phyloP scores from a whole-genome alignment of 2,797 vertebrate species.

The Menidia menidia region DNA sequence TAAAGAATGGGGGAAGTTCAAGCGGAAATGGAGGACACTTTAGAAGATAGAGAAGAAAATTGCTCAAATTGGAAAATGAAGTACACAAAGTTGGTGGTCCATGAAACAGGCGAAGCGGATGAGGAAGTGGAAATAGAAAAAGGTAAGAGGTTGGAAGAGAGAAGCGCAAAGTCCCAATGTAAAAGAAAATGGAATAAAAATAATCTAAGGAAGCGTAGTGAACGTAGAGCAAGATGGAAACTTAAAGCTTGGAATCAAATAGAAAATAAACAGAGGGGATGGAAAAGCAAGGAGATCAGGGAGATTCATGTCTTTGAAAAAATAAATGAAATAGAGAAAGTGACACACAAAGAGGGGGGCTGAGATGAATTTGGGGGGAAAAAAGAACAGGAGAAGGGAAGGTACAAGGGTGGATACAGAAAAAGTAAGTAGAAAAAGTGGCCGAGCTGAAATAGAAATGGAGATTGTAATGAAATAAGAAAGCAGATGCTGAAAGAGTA shows the following conservation, averaged over 20 bases:
- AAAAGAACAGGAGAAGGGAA: neutral
- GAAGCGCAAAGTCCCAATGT: too few relatives aligned
- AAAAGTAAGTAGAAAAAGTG: neutral
- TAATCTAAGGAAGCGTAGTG: neutral
- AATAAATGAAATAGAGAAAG: neutral
- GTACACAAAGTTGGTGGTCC: neutral
- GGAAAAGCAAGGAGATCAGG: neutral
- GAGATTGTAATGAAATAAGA: neutral
- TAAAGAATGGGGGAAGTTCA: neutral
- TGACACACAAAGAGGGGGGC: neutral
- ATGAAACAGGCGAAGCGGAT: slow-evolving; percentile 1
- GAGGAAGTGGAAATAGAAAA: neutral
- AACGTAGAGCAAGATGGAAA: neutral
- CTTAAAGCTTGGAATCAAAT: neutral
- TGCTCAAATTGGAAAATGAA: neutral
- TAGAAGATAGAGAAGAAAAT: neutral
- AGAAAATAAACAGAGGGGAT: neutral
- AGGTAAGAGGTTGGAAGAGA: neutral
- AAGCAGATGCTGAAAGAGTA: neutral
- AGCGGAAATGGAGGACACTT: neutral
- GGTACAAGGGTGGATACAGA: neutral
- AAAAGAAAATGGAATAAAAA: neutral
- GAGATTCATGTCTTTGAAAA: neutral
- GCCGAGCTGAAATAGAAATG: neutral
- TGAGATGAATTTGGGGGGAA: neutral